Conservation (phyloP, 2,888 invertebrate species). For the Dendrolimus houi region DNA sequence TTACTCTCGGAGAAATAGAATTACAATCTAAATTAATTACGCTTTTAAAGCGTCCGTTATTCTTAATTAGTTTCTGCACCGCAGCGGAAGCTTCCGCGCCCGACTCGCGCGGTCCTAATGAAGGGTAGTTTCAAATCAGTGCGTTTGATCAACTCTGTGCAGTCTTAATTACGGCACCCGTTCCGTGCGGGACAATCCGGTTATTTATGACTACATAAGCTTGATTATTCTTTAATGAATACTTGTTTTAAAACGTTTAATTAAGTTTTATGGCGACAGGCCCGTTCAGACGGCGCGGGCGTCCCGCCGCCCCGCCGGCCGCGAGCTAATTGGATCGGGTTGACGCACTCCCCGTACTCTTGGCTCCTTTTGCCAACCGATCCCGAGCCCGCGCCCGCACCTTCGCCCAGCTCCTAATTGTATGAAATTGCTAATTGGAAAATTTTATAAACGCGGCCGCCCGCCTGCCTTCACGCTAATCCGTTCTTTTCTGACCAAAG, state of each 20-base stretch:
- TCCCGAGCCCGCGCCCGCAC: conserved; percentile 31
- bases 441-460: conserved; percentile 73
- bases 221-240: conserved; percentile 78
- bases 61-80: conserved; percentile 77
- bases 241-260: conserved; percentile 78
- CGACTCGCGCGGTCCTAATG: conserved; percentile 68
- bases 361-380: conserved; percentile 25
- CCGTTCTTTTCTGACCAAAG: conserved; percentile 32
- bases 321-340: conserved; percentile 76
- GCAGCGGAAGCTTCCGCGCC: conserved; percentile 68
- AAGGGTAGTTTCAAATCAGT: conserved; percentile 77
- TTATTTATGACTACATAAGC: conserved; percentile 78
- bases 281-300: conserved; percentile 56
- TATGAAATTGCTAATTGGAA: conserved; percentile 77
- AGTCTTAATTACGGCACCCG: conserved; percentile 76
- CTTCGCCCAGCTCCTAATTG: conserved; percentile 63
- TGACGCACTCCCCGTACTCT: conserved; percentile 56
- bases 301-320: conserved; percentile 72
- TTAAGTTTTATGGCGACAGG: conserved; percentile 78
- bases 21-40: conserved; percentile 77
- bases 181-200: conserved; percentile 75
- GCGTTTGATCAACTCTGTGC: conserved; percentile 77
- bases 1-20: conserved; percentile 74
- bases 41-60: conserved; percentile 77
- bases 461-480: conserved; percentile 54